Evolutionary conservation across 2,888 invertebrate genomes (phyloP).

Genomic region (Volucella bombylans): DNA sequence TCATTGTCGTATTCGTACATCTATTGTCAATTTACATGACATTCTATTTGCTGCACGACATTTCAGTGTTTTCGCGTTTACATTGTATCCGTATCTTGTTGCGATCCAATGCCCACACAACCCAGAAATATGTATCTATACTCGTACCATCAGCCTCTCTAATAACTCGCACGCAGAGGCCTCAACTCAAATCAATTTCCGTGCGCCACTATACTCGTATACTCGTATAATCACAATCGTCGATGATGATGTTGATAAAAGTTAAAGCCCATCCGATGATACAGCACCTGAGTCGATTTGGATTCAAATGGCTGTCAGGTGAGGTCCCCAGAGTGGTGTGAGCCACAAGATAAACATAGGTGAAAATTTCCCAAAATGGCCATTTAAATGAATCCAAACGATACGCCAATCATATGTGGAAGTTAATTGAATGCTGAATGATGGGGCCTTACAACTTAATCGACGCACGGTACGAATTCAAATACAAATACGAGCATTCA

Average conservation of each 20-base stretch:
- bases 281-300: slow-evolving; percentile 44
- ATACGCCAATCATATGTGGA: slow-evolving; percentile 67
- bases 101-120: slow-evolving; percentile 12
- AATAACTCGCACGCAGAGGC: slow-evolving; percentile 43
- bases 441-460: slow-evolving; percentile 63
- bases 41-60: slow-evolving; percentile 50
- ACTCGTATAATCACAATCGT: slow-evolving; percentile 44
- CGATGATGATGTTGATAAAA: slow-evolving; percentile 59
- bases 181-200: slow-evolving; percentile 67
- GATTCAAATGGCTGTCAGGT: slow-evolving; percentile 26
- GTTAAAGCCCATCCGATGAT: slow-evolving; percentile 32
- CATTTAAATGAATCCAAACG: slow-evolving; percentile 72
- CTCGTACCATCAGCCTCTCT: slow-evolving; percentile 24
- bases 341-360: slow-evolving; percentile 33
- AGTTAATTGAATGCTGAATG: slow-evolving; percentile 65
- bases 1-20: slow-evolving; percentile 40
- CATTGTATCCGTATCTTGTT: slow-evolving; percentile 36
- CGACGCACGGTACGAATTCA: not conserved
- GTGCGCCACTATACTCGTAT: slow-evolving; percentile 29
- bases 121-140: slow-evolving; percentile 30
- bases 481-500: not conserved
- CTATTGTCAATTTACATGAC: slow-evolving; percentile 66
- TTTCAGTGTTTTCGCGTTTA: slow-evolving; percentile 49
- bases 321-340: not conserved
- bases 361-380: slow-evolving; percentile 69